Evolutionary conservation across 2,888 invertebrate species (phyloP).

Genomic region (Steinernema scapterisci): DNA sequence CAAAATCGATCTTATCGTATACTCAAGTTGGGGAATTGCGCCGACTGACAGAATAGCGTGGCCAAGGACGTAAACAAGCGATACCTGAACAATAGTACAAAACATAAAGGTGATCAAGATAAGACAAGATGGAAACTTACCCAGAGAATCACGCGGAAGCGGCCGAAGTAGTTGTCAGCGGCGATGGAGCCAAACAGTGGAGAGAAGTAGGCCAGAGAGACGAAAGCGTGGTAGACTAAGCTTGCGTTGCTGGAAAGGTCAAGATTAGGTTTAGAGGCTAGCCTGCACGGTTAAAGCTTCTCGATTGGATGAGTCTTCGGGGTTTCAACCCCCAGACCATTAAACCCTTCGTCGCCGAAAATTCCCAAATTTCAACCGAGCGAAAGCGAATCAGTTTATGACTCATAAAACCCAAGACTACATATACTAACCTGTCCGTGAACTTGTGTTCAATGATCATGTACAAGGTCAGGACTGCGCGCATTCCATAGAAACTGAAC

Average conservation of each 20-base stretch:
- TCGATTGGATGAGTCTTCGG: no score
- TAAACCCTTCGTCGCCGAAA: no score
- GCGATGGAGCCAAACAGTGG: conserved; percentile 88
- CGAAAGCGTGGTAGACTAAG: conserved; percentile 86
- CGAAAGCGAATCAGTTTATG: no score
- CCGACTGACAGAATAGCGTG: conserved; percentile 69
- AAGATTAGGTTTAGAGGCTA: no score
- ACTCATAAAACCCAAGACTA: no score
- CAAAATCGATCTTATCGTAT: conserved; percentile 42
- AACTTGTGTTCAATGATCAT: conserved; percentile 61
- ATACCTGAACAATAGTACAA: conserved; percentile 41
- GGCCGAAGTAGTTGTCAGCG: conserved; percentile 87
- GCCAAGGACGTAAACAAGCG: conserved; percentile 69
- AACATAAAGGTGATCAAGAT: conserved; percentile 1
- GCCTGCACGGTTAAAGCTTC: no score
- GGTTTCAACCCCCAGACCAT: no score
- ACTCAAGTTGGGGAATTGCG: conserved; percentile 69
- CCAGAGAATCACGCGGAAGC: conserved; percentile 71
- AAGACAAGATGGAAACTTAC: conserved; percentile 35
- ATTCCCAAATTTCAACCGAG: no score
- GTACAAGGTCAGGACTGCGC: conserved; percentile 64
- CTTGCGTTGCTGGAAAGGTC: conserved; percentile 78
- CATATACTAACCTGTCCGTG: conserved; percentile 49
- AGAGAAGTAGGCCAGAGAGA: conserved; percentile 87
- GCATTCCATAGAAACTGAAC: conserved; percentile 67